These are phyloP conservation scores for Carcina quercana DNA, from an alignment of 2,888 invertebrate genomes.

Conservation along the genomic window DNA sequence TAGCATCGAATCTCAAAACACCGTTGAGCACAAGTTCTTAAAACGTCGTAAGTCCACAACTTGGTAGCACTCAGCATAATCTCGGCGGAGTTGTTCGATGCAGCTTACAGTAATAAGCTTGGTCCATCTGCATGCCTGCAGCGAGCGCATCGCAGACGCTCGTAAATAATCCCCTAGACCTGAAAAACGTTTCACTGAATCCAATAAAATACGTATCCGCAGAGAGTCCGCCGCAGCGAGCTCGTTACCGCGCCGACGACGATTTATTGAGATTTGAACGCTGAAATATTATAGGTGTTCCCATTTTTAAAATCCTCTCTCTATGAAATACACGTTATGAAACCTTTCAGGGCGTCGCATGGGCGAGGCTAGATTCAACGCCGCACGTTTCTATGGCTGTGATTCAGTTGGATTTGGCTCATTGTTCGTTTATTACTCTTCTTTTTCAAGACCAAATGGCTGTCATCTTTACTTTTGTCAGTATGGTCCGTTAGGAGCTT, in stretches of 20 bases:
- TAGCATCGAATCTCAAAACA: no score
- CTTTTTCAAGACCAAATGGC: no score
- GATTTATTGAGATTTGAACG: constrained; percentile 74
- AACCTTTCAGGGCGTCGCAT: background rate
- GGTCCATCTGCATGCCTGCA: constrained; percentile 70
- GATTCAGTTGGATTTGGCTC: no score
- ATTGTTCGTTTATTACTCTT: no score
- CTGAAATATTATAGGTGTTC: constrained; percentile 70
- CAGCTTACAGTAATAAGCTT: constrained; percentile 11
- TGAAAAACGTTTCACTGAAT: constrained; percentile 74
- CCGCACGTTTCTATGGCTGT: no score
- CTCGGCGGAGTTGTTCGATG: no score
- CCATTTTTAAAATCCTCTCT: constrained; percentile 11
- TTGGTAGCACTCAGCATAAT: no score
- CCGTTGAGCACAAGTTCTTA: no score
- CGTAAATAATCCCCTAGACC: constrained; percentile 72
- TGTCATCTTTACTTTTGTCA: no score
- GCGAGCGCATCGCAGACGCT: constrained; percentile 55
- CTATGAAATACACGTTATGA: constrained; percentile 7
- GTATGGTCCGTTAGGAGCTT: no score
- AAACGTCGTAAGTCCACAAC: no score
- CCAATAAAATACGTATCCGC: constrained; percentile 75
- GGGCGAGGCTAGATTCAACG: no score
- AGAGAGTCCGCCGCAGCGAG: constrained; percentile 70
- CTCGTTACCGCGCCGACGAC: constrained; percentile 73